phyloP scores from a whole-genome alignment of 2,113 vertebrate species.

The Tonatia bakeri region DNA sequence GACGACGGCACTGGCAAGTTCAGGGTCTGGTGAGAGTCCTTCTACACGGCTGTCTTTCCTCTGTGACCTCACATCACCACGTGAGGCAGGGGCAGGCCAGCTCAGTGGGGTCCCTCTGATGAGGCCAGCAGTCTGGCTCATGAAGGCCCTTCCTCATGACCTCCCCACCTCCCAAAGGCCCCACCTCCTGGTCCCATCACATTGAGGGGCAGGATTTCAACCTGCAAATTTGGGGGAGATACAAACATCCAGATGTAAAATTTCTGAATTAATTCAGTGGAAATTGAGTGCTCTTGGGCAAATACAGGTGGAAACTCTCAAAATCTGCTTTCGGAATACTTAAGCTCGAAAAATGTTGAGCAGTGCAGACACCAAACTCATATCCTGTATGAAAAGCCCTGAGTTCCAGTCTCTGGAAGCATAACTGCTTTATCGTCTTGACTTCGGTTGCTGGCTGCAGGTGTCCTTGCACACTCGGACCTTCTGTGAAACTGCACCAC shows the following conservation, averaged over 20 bases:
- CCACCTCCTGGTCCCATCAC: not conserved
- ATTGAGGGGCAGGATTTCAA: not conserved
- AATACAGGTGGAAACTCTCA: not conserved
- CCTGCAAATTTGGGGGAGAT: not conserved
- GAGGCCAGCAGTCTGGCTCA: not conserved
- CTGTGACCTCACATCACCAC: too few relatives aligned
- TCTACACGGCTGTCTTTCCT: not conserved
- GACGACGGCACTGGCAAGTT: not conserved
- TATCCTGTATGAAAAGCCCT: not conserved
- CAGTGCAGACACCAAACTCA: not conserved
- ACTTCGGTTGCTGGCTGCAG: not conserved
- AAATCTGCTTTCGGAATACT: not conserved
- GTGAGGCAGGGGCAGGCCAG: rapidly evolving
- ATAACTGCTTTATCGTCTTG: not conserved
- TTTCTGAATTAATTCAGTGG: not conserved
- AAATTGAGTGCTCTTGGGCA: not conserved
- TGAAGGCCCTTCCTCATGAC: not conserved
- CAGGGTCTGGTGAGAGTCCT: not conserved
- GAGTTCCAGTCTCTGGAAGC: not conserved
- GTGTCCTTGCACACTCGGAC: not conserved
- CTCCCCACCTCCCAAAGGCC: not conserved
- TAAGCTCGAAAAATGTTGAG: not conserved
- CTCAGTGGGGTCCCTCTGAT: not conserved
- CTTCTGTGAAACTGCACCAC: slow-evolving; percentile 38
- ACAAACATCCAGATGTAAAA: not conserved